A percentile compares a stretch with the other conserved stretches of the same genome.
These are phyloP conservation scores for Ceyx melanurus DNA, from an alignment of 2,113 vertebrate genomes.

Conservation along the genomic window DNA sequence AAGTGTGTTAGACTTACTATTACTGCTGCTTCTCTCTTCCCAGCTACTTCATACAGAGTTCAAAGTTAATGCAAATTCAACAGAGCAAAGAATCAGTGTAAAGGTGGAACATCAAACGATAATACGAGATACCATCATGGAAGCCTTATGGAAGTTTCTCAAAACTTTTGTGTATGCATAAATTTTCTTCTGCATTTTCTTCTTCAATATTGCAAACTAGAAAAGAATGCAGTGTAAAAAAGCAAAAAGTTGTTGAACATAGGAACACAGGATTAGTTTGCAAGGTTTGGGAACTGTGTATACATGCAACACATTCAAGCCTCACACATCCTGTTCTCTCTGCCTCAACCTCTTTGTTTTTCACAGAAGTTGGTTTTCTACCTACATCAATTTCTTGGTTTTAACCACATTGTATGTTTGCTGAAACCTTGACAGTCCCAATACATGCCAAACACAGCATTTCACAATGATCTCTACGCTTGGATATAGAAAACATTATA, in stretches of 20 bases:
- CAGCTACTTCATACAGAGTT: neutral
- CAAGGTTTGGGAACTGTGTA: neutral
- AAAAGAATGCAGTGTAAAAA: neutral
- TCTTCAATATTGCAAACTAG: neutral
- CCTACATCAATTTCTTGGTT: neutral
- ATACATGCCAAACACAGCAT: slow-evolving; percentile 13
- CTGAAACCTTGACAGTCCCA: slow-evolving; percentile 17
- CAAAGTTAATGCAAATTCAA: neutral
- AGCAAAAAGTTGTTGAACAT: neutral
- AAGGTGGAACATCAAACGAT: neutral
- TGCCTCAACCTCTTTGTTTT: neutral
- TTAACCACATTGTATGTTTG: slow-evolving; percentile 38
- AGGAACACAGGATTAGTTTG: neutral
- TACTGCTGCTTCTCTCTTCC: neutral
- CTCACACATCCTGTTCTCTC: neutral
- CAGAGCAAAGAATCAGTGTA: neutral
- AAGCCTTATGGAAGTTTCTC: neutral
- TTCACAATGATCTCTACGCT: slow-evolving; percentile 2
- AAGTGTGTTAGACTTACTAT: neutral
- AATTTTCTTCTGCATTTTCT: neutral
- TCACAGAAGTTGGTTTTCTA: neutral
- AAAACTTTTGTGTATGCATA: neutral
- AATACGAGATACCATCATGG: neutral
- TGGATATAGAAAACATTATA: slow-evolving; percentile 2
- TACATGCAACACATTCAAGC: neutral